Evolutionary conservation across 2,797 vertebrate species (phyloP).

Genomic region (Loriculus beryllinus): DNA sequence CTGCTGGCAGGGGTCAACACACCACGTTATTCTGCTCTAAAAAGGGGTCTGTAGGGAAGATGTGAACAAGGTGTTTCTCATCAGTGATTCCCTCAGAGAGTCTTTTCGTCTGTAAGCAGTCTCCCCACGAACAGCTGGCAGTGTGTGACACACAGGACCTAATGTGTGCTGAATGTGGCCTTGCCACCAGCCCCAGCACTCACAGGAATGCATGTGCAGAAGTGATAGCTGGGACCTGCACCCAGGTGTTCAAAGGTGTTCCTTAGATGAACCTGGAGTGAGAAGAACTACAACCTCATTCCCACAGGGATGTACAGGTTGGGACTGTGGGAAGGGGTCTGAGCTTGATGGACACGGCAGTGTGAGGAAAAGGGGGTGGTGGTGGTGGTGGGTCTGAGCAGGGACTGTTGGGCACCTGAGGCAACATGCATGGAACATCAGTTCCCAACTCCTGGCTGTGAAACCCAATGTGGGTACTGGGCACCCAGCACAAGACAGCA

Average conservation of each 20-base stretch:
- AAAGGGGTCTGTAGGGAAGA: neutral
- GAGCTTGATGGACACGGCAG: neutral
- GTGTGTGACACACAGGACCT: neutral
- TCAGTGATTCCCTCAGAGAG: neutral
- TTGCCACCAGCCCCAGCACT: neutral
- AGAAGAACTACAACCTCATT: neutral
- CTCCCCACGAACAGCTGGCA: neutral
- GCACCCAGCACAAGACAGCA: fast-evolving
- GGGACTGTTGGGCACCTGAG: neutral
- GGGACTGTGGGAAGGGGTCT: neutral
- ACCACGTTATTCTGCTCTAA: neutral
- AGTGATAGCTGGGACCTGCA: neutral
- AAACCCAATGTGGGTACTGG: neutral
- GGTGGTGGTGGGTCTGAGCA: neutral
- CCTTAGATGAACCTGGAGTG: neutral
- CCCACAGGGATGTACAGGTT: neutral
- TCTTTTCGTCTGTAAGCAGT: neutral
- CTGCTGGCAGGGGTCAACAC: neutral
- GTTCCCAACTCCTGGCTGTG: neutral
- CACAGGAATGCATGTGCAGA: neutral
- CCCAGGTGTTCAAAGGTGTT: neutral
- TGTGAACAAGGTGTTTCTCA: neutral
- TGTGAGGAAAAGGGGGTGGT: neutral
- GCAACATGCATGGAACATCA: neutral
- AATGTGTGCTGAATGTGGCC: neutral